Percentiles rank a stretch among this genome's conserved stretches.
phyloP scores from a whole-genome alignment of 2,113 vertebrate genomes.

The Nothoprocta perdicaria region DNA sequence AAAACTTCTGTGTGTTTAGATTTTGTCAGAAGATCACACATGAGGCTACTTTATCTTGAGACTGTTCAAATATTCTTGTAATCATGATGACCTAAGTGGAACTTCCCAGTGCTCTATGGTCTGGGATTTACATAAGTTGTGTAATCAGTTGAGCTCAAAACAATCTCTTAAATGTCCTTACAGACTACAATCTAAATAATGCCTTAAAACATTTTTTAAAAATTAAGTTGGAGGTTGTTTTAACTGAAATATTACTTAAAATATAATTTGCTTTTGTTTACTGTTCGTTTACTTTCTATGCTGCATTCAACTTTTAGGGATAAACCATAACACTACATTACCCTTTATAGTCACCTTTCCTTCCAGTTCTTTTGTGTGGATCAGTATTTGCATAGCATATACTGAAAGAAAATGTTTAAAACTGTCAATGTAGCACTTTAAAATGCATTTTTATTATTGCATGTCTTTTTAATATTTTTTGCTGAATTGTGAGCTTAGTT shows the following conservation, averaged over 20 bases:
- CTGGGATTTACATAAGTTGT: background rate
- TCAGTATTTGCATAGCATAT: background rate
- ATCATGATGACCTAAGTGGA: background rate
- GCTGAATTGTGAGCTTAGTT: background rate
- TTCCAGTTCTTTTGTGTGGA: background rate
- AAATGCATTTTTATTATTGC: background rate
- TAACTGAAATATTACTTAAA: conserved; percentile 35
- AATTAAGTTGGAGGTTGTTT: background rate
- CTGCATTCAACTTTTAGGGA: conserved; percentile 19
- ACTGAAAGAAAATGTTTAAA: background rate
- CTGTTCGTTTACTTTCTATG: background rate
- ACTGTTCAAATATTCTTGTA: conserved; percentile 3
- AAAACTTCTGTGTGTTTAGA: background rate
- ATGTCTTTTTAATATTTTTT: background rate
- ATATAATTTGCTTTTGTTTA: background rate
- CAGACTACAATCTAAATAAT: conserved; percentile 28
- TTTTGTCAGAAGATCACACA: background rate
- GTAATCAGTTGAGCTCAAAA: conserved; percentile 19
- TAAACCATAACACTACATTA: background rate
- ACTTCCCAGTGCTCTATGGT: background rate
- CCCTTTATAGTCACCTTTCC: background rate
- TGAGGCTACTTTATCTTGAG: background rate
- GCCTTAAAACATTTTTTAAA: conserved; percentile 28
- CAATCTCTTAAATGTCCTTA: background rate
- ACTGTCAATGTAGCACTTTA: background rate